Conservation (phyloP, 2,888 invertebrate species). For the Eristalis arbustorum region DNA sequence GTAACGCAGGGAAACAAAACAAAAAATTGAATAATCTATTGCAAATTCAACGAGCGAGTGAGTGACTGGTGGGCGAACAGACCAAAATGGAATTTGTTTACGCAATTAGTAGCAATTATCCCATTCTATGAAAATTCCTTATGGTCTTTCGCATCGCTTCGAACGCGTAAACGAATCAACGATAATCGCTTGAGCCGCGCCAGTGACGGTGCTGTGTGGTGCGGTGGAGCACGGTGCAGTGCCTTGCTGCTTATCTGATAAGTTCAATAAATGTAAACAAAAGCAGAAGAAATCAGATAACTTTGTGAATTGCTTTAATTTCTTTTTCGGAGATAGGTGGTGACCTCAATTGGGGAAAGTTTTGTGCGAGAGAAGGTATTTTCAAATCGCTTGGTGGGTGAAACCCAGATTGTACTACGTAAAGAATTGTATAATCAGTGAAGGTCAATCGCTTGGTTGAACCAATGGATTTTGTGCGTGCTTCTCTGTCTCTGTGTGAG, state of each 20-base stretch:
- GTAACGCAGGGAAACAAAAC: background rate
- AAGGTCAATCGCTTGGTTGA: background rate
- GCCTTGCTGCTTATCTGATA: constrained; percentile 12
- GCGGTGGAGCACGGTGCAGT: background rate
- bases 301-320: background rate
- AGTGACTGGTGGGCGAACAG: constrained; percentile 7
- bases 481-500: background rate
- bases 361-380: background rate
- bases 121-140: constrained; percentile 10
- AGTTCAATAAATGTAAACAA: constrained; percentile 18
- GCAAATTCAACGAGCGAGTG: background rate
- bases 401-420: background rate
- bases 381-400: background rate
- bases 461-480: background rate
- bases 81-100: constrained; percentile 32
- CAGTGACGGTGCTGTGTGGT: background rate
- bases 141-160: background rate
- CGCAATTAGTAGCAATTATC: constrained; percentile 39
- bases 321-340: constrained; percentile 11
- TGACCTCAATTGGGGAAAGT: constrained; percentile 4
- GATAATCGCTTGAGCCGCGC: background rate
- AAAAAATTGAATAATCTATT: constrained; percentile 28
- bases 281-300: background rate
- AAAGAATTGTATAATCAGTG: constrained; percentile 14
- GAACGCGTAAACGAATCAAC: background rate